Conservation (phyloP, 2,113 vertebrate species). For the Callionymus lyra region DNA sequence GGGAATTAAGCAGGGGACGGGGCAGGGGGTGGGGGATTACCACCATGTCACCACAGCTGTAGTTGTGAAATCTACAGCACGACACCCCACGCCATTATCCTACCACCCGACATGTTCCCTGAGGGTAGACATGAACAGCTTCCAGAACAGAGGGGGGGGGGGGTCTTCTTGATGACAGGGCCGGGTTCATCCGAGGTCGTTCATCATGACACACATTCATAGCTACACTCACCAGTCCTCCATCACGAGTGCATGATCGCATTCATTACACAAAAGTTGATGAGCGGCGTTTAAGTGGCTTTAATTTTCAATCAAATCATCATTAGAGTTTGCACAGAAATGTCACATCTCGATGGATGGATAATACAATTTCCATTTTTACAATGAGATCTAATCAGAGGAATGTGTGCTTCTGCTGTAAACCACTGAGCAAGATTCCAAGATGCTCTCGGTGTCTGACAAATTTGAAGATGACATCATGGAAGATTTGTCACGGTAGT, state of each 20-base stretch:
- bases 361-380: slow-evolving; percentile 17
- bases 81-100: slow-evolving; percentile 10
- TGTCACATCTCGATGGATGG: slow-evolving; percentile 2
- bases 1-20: slow-evolving; percentile 48
- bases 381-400: slow-evolving; percentile 15
- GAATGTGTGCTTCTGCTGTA: slow-evolving; percentile 1
- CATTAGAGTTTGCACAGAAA: slow-evolving; percentile 1
- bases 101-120: slow-evolving; percentile 15
- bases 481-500: slow-evolving; percentile 16
- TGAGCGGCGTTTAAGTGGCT: not conserved
- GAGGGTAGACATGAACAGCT: slow-evolving; percentile 38
- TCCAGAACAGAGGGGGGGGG: slow-evolving; percentile 22
- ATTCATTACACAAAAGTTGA: slow-evolving; percentile 4
- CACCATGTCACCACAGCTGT: slow-evolving; percentile 43
- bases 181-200: slow-evolving; percentile 13
- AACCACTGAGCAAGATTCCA: slow-evolving; percentile 3
- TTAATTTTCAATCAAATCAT: not conserved
- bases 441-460: slow-evolving; percentile 4
- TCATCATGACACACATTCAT: slow-evolving; percentile 35
- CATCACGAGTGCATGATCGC: slow-evolving; percentile 11
- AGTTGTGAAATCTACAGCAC: slow-evolving; percentile 46
- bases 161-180: slow-evolving; percentile 19
- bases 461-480: slow-evolving; percentile 25
- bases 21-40: slow-evolving; percentile 38
- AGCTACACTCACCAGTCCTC: slow-evolving; percentile 19